Conservation (phyloP, 2,113 vertebrate genomes). For the Pelodiscus sinensis region DNA sequence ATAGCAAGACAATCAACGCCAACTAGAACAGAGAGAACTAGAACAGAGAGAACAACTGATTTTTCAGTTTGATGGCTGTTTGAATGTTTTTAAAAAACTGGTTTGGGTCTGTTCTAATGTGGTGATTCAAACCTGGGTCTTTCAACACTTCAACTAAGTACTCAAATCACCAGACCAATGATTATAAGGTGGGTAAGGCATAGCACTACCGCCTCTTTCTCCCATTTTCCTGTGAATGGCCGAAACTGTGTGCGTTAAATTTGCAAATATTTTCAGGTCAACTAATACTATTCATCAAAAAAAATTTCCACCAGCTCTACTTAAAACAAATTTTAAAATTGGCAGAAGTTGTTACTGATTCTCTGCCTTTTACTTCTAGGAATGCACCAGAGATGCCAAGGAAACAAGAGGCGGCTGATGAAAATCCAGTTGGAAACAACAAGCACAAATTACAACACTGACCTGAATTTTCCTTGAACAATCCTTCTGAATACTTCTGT, state of each 20-base stretch:
- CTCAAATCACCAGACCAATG: neutral
- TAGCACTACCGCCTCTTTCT: neutral
- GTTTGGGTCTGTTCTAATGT: neutral
- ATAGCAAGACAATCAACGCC: neutral
- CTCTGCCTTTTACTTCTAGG: neutral
- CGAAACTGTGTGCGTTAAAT: neutral
- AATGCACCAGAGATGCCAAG: neutral
- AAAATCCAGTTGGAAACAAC: neutral
- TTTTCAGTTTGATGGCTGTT: neutral
- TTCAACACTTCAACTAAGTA: neutral
- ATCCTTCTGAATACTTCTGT: neutral
- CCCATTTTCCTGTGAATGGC: neutral
- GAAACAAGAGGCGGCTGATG: neutral
- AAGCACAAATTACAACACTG: rapidly evolving
- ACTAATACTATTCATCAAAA: neutral
- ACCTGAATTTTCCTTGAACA: neutral
- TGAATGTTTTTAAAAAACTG: neutral
- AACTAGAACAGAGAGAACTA: neutral
- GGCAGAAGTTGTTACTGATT: neutral
- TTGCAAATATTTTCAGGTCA: neutral
- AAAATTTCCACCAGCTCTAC: neutral
- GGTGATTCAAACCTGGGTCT: neutral
- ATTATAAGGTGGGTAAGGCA: neutral
- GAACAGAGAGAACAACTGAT: neutral
- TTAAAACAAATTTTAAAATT: neutral